A percentile compares a stretch with the other conserved stretches of the same genome.
Evolutionary conservation across 2,113 vertebrate genomes (phyloP).

Genomic region (Neofelis nebulosa): DNA sequence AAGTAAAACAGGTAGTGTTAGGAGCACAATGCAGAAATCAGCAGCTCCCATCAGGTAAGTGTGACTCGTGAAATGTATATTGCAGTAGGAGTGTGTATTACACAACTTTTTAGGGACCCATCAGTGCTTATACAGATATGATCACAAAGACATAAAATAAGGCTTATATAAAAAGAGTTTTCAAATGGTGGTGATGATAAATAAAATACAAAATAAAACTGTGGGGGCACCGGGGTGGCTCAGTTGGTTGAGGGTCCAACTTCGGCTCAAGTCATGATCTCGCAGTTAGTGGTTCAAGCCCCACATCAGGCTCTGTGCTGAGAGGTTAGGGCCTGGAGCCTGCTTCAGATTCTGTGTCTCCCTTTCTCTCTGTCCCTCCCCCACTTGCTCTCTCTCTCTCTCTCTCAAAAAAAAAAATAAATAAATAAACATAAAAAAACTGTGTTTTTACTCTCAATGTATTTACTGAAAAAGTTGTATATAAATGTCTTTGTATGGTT

Average conservation of each 20-base stretch:
- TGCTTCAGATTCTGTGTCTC: too few species aligned
- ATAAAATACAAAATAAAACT: background rate
- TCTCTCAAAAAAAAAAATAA: too few species aligned
- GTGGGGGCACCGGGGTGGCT: too few species aligned
- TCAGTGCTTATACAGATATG: background rate
- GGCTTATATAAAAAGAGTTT: background rate
- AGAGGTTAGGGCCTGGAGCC: too few species aligned
- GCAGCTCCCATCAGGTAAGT: background rate
- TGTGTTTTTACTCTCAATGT: background rate
- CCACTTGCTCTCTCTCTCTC: too few species aligned
- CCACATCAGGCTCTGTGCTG: too few species aligned
- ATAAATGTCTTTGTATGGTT: background rate
- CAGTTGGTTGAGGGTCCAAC: too few species aligned
- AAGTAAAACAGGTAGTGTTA: background rate
- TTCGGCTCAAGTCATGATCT: too few species aligned
- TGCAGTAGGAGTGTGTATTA: background rate
- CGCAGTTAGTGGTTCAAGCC: too few species aligned
- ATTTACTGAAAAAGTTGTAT: background rate
- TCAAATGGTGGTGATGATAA: background rate
- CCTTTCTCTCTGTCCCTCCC: too few species aligned
- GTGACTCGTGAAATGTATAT: background rate
- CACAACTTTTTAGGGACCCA: background rate
- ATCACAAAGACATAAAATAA: background rate
- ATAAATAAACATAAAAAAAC: too few species aligned
- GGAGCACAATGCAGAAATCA: background rate